Base-by-base conservation (phyloP, 1,140 invertebrate genomes). In the Aphidius gifuensis region DNA sequence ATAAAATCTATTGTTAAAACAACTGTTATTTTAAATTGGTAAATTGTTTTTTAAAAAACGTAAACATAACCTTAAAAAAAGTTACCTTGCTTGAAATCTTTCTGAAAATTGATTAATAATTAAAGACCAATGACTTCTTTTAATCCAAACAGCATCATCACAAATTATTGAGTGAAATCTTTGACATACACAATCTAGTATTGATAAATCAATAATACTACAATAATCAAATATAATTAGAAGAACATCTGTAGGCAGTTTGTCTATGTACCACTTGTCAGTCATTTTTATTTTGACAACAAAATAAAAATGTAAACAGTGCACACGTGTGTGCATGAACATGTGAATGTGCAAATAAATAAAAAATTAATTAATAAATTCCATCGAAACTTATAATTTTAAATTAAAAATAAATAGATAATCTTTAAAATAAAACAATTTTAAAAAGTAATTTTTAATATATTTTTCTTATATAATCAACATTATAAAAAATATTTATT, bases 151-250 rank as follows among this genome's bases (percentile, higher is more conserved):
- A 0, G 60, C 64, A 21, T 79, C 71, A 40, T 66, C 63, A 1
- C 39, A 60, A 32, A 79, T 66, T 23, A 81, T 66, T 3, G 69
- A 58, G 38, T 74, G 45, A 53, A 82, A 80, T 62, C 74, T 63
- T 9, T 60, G 69, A 40, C 80, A 82, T 8, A 80, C 78, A 60
- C 73, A 64, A n/a, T 73, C 74, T 4, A 81, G 68, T 58, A 72
- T 64, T 3, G 78, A 69, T 43, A 82, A 69, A 68, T 79, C 77
- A 49, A 72, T 70, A 9, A 71, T 73, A 67, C 74, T 69, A 56
- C 78, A 80, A 53, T 75, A 79, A 62, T 80, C 72, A 44, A 82
- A 81, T 54, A 81, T 82, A 42, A 72, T 54, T 6, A 80, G 56
- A 3, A 82, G 55, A 60, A 80, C 68, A 6, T 82, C 80, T 16